Evolutionary conservation across 2,113 vertebrate species (phyloP), one percentile per base, ranked within the genome.

Genomic region (Cyphomyrus discorhynchus): DNA sequence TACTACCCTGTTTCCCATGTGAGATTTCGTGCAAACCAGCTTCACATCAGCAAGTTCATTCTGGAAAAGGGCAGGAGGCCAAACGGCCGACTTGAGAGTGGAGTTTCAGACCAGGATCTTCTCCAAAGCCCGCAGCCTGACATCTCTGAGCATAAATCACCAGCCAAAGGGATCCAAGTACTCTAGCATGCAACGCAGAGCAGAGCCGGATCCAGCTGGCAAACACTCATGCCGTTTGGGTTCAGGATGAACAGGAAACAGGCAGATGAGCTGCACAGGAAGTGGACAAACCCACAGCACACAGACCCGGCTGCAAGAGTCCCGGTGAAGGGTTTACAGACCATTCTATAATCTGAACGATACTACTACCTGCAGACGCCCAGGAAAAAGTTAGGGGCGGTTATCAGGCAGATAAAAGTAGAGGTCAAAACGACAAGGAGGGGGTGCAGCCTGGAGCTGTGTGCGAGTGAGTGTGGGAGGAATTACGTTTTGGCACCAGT

Each of bases 251-350:
- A 19, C 42, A 49, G 66, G 21, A 56, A 52, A 19, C 58, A 70
- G 46, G 83, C 86, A 58, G 21, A 27, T 9, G 88, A 90, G 92
- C 89, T 86, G 74, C 87, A 88, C 45, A 88, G n/a, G 45, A 66
- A 39, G 11, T 21, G 50, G 35, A 85, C n/a, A 87, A 47, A 35
- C 31, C 1, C 49, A 58, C 58, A 62, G 42, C 46, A 87, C 53
- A 83, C 7, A 49, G 39, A 11, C 45, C 1, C 42, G 21, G n/a
- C n/a, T 27, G 58, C 58, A n/a, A n/a, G 58, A 3, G 8, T 10
- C n/a, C 2, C 24, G 1, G 5, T 3, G 58, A 62, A n/a, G 58
- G 58, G 8, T 31, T 74, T 74, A 0, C 66, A 74, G 31, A 74
- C n/a, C 3, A 3, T 70, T 31, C 10, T n/a, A 3, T 70, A 70